A percentile compares a stretch with the other conserved stretches of the same genome.
phyloP scores from a whole-genome alignment of 2,888 invertebrate species.

The Cataglyphis cursor region DNA sequence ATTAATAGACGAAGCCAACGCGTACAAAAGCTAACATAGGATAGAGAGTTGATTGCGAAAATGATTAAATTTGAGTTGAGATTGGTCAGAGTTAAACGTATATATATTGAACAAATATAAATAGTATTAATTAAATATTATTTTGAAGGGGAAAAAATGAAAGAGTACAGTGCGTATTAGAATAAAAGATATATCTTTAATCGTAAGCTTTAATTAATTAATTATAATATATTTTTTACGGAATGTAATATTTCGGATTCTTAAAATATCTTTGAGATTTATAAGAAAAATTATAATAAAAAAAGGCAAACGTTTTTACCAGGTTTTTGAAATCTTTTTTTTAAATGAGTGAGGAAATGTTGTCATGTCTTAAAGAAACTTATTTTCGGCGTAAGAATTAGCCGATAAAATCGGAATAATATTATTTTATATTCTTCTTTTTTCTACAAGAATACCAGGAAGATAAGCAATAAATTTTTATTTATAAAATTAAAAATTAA shows the following conservation, averaged over 20 bases:
- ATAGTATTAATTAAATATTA: slow-evolving; percentile 25
- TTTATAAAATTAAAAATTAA: background rate
- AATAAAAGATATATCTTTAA: background rate
- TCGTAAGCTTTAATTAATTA: background rate
- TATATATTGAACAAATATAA: background rate
- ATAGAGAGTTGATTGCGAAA: slow-evolving; percentile 26
- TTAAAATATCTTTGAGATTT: background rate
- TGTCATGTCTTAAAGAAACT: background rate
- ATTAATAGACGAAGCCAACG: slow-evolving; percentile 26
- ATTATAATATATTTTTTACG: background rate
- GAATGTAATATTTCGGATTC: background rate
- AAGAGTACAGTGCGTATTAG: background rate
- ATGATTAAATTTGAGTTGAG: background rate
- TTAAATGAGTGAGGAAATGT: background rate
- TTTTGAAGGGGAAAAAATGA: background rate
- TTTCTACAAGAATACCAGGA: background rate
- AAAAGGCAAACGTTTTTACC: background rate
- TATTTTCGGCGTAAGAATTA: background rate
- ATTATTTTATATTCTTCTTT: background rate
- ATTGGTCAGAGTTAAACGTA: background rate
- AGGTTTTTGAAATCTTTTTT: background rate
- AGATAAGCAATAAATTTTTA: background rate
- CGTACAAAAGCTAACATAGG: slow-evolving; percentile 10
- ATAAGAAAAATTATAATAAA: background rate
- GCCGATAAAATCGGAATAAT: background rate